Percentiles rank a stretch among this genome's conserved stretches.
These are phyloP conservation scores for Aurelia aurita DNA, from an alignment of 30 jellyfish, hydroid and myxozoan genomes.

Conservation along the genomic window DNA sequence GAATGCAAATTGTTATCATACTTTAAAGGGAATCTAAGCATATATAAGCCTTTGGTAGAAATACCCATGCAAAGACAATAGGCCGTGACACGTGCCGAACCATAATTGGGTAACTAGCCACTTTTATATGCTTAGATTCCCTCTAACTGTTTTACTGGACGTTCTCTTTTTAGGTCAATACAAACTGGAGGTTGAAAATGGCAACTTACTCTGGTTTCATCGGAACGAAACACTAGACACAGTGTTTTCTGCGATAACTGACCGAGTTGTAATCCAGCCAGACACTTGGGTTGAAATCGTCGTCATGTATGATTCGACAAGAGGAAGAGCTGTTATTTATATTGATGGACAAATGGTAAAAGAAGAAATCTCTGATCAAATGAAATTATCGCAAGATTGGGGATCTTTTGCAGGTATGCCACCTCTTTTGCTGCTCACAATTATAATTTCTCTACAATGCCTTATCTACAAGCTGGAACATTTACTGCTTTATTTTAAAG, in stretches of 20 bases:
- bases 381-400: conserved; percentile 88
- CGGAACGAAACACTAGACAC: conserved; percentile 88
- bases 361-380: conserved; percentile 86
- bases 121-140: too few species aligned
- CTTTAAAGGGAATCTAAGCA: too few species aligned
- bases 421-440: too few species aligned
- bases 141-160: too few species aligned
- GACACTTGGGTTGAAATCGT: conserved; percentile 87
- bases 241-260: conserved; percentile 83
- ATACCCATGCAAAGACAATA: too few species aligned
- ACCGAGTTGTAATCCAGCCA: conserved; percentile 69
- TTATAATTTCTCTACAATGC: too few species aligned
- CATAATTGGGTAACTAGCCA: too few species aligned
- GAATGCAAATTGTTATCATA: too few species aligned
- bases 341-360: conserved; percentile 79
- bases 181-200: conserved; percentile 81
- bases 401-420: conserved; percentile 86
- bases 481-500: too few species aligned
- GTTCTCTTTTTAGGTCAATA: conserved; percentile 71
- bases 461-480: too few species aligned
- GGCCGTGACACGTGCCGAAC: too few species aligned
- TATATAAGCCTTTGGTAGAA: too few species aligned
- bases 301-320: conserved; percentile 67
- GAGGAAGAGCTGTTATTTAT: conserved; percentile 76
- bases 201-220: conserved; percentile 93